Evolutionary conservation across 2,797 vertebrate species (phyloP), one percentile per base, ranked within the genome.

Genomic region (Pitangus sulphuratus): DNA sequence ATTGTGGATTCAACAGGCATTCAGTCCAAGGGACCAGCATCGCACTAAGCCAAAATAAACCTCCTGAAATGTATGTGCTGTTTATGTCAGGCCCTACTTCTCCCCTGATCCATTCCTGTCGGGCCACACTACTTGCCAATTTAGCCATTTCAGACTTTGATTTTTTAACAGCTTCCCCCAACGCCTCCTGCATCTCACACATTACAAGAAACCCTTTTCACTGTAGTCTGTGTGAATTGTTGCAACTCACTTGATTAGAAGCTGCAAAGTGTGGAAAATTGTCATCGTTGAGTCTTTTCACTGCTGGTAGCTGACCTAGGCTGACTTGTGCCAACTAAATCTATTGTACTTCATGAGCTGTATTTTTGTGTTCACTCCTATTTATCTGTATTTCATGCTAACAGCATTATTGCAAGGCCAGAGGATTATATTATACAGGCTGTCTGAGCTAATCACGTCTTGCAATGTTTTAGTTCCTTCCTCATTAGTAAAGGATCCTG

Each of bases 11-110:
- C 90, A 87, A 22, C 35, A 90, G 77, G 51, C 80, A 39, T 94
- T 76, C 50, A 56, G 48, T 80, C 68, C 51, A 15, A 68, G 78
- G 88, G 51, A 87, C 79, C 82, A 83, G 84, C 9, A 0, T 47
- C 3, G 1, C 22, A 25, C 60, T 71, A 80, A 87, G 94, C 93
- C 93, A 95, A 93, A 93, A 89, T 85, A 95, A 97, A 95, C 95
- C 87, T 95, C 48, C 84, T 11, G 11, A 92, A 85, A 89, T 64
- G 50, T 50, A 69, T 89, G 39, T 81, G 81, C 91, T 78, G 58
- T 91, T 95, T 95, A 26, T 81, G 69, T 93, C 90, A 86, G 54
- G n/a, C 50, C 57, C 47, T 85, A 25, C 87, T 56, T 93, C 76
- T 94, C 76, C 84, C 47, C 83, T 87, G 69, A 58, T 91, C 86